These are phyloP conservation scores for Amphimedon queenslandica DNA, from an alignment of 37 sponge, comb jelly and placozoan genomes.

Conservation along the genomic window DNA sequence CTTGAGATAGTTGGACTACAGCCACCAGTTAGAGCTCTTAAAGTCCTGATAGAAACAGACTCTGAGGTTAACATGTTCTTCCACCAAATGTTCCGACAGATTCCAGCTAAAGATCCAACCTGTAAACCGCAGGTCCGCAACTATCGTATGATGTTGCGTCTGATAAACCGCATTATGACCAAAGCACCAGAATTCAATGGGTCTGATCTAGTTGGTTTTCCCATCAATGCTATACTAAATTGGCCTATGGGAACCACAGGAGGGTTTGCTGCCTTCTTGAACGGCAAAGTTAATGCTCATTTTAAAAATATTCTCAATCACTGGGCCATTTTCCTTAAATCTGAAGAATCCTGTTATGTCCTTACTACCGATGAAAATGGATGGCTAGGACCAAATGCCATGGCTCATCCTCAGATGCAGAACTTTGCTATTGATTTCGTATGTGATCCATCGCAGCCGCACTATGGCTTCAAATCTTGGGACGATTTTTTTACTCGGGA, in stretches of 20 bases:
- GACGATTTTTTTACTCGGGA: too few species aligned
- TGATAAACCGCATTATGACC: too few species aligned
- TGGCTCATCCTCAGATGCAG: conserved; percentile 13
- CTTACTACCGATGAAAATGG: conserved; percentile 1
- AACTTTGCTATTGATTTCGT: conserved; percentile 7
- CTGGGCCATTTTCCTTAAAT: too few species aligned
- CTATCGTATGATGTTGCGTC: conserved; percentile 24
- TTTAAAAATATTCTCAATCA: too few species aligned
- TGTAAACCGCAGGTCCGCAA: conserved; percentile 29
- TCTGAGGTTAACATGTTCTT: too few species aligned
- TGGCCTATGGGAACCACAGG: too few species aligned
- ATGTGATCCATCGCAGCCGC: conserved; percentile 10
- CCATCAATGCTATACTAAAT: conserved; percentile 49
- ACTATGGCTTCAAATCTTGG: conserved; percentile 39
- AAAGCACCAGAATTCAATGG: conserved; percentile 12
- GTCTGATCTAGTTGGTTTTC: conserved; percentile 27
- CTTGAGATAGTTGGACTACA: too few species aligned
- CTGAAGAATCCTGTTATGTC: conserved; percentile 43
- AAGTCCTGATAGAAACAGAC: too few species aligned
- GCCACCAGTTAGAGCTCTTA: conserved; percentile 14
- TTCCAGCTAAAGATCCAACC: not conserved
- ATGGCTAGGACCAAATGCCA: conserved; percentile 32
- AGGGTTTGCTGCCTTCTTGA: too few species aligned
- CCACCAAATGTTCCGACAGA: too few species aligned
- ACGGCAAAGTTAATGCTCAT: conserved; percentile 34